Conservation (phyloP, 2,888 invertebrate genomes). For the Ceraclea dissimilis region DNA sequence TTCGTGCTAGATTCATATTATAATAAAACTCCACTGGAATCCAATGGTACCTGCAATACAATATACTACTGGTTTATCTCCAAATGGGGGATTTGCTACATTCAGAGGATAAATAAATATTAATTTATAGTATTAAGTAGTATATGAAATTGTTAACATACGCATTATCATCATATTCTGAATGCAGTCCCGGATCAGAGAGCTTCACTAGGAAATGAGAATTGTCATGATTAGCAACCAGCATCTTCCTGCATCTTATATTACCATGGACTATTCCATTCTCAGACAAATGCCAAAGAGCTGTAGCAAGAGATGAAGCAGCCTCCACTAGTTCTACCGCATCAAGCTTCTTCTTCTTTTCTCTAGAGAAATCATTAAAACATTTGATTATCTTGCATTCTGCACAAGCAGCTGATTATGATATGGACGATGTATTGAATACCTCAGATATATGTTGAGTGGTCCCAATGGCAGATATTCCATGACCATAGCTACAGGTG, state of each 20-base stretch:
- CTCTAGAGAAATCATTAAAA: conserved; percentile 29
- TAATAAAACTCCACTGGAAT: conserved; percentile 80
- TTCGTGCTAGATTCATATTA: conserved; percentile 54
- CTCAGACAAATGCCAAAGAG: conserved; percentile 81
- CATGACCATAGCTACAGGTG: conserved; percentile 72
- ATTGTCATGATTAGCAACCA: conserved; percentile 67
- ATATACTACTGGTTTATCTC: too few species aligned
- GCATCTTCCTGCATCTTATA: conserved; percentile 72
- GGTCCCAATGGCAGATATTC: conserved; percentile 75
- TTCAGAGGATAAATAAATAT: too few species aligned
- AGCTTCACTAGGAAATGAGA: conserved; percentile 67
- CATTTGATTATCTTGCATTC: neutral
- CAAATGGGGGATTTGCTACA: too few species aligned
- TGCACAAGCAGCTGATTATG: too few species aligned
- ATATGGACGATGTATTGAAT: neutral
- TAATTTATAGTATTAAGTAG: too few species aligned
- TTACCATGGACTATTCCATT: conserved; percentile 77
- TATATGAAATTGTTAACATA: conserved; percentile 41
- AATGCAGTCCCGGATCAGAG: conserved; percentile 71
- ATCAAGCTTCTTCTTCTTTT: conserved; percentile 45
- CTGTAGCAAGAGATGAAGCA: conserved; percentile 71
- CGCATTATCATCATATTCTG: conserved; percentile 59
- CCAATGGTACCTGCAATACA: conserved; percentile 71
- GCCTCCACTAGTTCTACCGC: conserved; percentile 74
- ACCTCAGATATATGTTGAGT: conserved; percentile 62